Base-by-base conservation (phyloP, 64 coral and sea anemone genomes). In the Montipora capricornis region DNA sequence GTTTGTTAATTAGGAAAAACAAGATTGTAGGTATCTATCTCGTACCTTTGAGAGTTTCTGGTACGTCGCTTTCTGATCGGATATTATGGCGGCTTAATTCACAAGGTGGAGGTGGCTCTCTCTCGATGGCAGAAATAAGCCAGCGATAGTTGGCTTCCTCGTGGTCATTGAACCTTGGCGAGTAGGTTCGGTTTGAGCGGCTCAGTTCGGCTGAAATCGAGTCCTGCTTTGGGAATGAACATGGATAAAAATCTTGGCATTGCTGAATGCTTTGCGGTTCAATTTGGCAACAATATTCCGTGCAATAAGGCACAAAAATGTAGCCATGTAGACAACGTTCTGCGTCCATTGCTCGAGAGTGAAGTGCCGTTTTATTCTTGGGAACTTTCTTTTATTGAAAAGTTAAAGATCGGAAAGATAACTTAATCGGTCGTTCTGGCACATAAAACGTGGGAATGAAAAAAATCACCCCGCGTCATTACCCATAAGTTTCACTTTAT, bases 361-460 rank as follows among this genome's bases (percentile, higher is more conserved):
- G 19, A 8, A 57, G 53, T 6, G 53, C 37, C 37, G 53, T 6
- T 57, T 8, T 57, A 57, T 0, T 11, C 3, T 10, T 47, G 26
- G 19, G 19, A 14, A 11, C 29, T 3, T 15, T 37, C 69, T 71
- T 85, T 78, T 71, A 85, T 85, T 85, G 2, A 68, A 20, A 15
- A 85, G 47, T 52, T 61, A 6, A 48, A 85, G 82, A 85, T 85
- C 46, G 10, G 70, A 49, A 15, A 44, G 82, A 85, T 85, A 85
- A 85, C 16, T 68, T 44, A 64, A 64, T 49, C 29, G 37, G 19
- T 12, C 62, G 62, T 85, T 70, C 69, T 85, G 19, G 16, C 64
- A 85, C 44, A 68, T 47, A 66, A 68, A n/a, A 70, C 15, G 66
- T 22, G 47, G 66, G 44, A 69, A 69, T 85, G 16, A 9, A 70